phyloP scores from a whole-genome alignment of 2,113 vertebrate species.

The Megaleporinus macrocephalus region DNA sequence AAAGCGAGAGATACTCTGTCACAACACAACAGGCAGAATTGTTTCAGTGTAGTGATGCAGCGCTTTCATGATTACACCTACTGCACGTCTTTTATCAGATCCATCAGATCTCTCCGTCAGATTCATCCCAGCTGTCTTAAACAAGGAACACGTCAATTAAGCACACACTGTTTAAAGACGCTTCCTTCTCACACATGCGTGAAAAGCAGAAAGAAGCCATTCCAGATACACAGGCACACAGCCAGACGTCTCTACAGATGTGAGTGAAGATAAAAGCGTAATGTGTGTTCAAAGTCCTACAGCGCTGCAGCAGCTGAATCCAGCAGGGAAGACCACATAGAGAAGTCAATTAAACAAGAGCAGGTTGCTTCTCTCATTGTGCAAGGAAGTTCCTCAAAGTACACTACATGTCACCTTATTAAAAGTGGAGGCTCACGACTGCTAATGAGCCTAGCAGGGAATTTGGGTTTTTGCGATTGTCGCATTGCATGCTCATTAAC shows the following conservation, averaged over 20 bases:
- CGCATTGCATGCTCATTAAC: constrained; percentile 15
- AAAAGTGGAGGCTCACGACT: constrained; percentile 26
- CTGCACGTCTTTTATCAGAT: neutral
- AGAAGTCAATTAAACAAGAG: constrained; percentile 35
- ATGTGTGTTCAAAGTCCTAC: constrained; percentile 21
- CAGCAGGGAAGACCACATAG: neutral
- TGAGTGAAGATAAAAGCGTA: constrained; percentile 46
- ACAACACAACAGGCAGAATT: neutral
- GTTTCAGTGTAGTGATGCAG: neutral
- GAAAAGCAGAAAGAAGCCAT: constrained; percentile 79
- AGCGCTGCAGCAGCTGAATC: neutral
- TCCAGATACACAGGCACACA: constrained; percentile 77
- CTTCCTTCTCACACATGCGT: neutral
- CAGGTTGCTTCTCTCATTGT: constrained; percentile 27
- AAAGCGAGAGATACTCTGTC: neutral
- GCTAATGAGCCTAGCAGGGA: constrained; percentile 38
- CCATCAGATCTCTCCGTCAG: neutral
- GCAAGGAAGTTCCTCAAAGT: constrained; percentile 25
- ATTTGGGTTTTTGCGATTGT: constrained; percentile 3
- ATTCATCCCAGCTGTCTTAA: constrained; percentile 2
- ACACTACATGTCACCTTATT: constrained; percentile 21
- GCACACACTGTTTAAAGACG: neutral
- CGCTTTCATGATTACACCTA: neutral
- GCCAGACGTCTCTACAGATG: neutral
- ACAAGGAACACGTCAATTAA: neutral